Conservation (phyloP, 2,797 vertebrate species). For the Aselliscus stoliczkanus region DNA sequence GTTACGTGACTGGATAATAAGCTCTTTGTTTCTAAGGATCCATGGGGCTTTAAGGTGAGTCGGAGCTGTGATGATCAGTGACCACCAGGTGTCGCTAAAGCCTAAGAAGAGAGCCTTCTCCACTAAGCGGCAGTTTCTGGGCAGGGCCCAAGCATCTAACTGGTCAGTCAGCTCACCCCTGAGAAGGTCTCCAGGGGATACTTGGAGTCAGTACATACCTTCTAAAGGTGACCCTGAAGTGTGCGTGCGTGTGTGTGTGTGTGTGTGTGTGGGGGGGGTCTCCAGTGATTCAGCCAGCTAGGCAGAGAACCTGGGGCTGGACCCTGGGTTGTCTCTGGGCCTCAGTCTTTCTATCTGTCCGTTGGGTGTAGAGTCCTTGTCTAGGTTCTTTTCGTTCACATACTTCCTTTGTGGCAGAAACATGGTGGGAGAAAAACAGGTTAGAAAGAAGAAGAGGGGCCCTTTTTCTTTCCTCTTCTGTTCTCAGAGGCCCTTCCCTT, state of each 20-base stretch:
- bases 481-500: background rate
- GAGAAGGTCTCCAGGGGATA: background rate
- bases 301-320: background rate
- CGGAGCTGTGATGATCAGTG: background rate
- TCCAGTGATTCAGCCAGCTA: background rate
- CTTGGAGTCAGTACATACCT: background rate
- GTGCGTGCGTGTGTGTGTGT: too few relatives aligned
- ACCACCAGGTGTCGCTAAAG: constrained; percentile 51
- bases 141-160: accelerated
- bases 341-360: background rate
- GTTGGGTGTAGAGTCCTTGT: background rate
- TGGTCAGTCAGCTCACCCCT: background rate
- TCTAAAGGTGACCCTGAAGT: background rate
- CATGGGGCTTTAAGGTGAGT: background rate
- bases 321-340: background rate
- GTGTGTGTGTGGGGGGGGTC: too few relatives aligned
- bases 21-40: background rate
- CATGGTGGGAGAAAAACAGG: background rate
- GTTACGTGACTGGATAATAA: background rate
- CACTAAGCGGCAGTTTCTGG: accelerated
- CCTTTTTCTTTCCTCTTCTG: too few relatives aligned
- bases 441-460: background rate
- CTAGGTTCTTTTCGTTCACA: background rate
- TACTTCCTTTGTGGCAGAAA: background rate
- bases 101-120: background rate